phyloP scores from a whole-genome alignment of 2,797 vertebrate species.

The Tapirus indicus region DNA sequence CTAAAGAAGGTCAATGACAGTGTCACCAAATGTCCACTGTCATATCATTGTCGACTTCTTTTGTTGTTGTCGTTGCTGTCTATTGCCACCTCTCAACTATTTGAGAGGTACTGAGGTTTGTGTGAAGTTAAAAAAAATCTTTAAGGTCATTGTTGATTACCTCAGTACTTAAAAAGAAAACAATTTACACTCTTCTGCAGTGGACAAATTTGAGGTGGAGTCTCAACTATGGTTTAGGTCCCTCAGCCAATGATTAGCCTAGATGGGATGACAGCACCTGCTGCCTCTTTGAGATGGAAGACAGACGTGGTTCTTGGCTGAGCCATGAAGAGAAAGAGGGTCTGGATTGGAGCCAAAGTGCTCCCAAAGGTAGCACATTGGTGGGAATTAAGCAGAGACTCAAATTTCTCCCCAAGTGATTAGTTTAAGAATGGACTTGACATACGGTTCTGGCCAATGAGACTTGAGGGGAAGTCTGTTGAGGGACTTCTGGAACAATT shows the following conservation, averaged over 20 bases:
- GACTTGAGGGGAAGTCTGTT: neutral
- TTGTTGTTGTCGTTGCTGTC: neutral
- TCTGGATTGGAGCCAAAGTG: no score
- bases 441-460: neutral
- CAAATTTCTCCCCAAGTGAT: neutral
- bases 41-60: neutral
- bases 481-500: neutral
- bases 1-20: slow-evolving; percentile 54
- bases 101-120: slow-evolving; percentile 25
- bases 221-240: neutral
- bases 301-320: neutral
- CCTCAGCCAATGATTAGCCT: neutral
- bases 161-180: slow-evolving; percentile 34
- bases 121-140: slow-evolving; percentile 51
- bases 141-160: slow-evolving; percentile 3
- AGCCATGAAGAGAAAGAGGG: neutral
- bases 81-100: neutral
- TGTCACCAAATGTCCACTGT: neutral
- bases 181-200: neutral
- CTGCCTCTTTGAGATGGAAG: neutral
- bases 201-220: neutral
- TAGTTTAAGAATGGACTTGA: neutral
- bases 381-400: neutral
- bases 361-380: neutral
- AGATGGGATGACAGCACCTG: neutral